These are phyloP conservation scores for Tenebrosternarchus preto DNA, from an alignment of 2,113 vertebrate genomes.

Conservation along the genomic window DNA sequence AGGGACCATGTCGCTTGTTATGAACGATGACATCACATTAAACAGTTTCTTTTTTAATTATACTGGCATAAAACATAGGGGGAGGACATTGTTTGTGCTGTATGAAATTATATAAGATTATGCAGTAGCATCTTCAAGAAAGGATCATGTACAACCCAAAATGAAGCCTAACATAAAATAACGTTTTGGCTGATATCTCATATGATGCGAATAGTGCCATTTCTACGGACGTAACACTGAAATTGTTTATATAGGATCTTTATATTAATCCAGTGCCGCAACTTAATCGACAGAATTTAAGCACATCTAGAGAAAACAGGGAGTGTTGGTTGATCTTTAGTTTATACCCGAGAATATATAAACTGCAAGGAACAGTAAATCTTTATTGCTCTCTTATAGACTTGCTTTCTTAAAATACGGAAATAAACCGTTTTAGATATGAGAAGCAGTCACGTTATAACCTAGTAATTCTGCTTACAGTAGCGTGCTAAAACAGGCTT, in stretches of 20 bases:
- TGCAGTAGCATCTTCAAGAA: not conserved
- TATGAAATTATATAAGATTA: not conserved
- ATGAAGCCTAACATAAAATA: no score
- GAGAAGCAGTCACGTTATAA: not conserved
- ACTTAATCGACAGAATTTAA: slow-evolving; percentile 5
- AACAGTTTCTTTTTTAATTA: not conserved
- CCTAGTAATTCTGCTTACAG: not conserved
- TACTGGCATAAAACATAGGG: not conserved
- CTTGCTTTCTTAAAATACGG: not conserved
- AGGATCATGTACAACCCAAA: no score
- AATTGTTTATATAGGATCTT: not conserved
- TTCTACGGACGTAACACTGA: no score
- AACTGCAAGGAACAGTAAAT: no score
- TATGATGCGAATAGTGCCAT: not conserved
- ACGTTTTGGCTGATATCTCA: not conserved
- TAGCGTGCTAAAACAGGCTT: not conserved
- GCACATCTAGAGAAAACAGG: no score
- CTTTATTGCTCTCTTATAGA: no score
- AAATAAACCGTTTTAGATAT: not conserved
- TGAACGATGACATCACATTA: not conserved
- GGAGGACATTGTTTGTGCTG: no score
- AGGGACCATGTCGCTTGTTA: slow-evolving; percentile 3
- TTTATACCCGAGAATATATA: no score
- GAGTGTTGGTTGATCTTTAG: no score
- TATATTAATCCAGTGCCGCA: not conserved